A percentile compares a stretch with the other conserved stretches of the same genome.
phyloP scores from a whole-genome alignment of 2,888 invertebrate species.

The Lapara coniferarum region DNA sequence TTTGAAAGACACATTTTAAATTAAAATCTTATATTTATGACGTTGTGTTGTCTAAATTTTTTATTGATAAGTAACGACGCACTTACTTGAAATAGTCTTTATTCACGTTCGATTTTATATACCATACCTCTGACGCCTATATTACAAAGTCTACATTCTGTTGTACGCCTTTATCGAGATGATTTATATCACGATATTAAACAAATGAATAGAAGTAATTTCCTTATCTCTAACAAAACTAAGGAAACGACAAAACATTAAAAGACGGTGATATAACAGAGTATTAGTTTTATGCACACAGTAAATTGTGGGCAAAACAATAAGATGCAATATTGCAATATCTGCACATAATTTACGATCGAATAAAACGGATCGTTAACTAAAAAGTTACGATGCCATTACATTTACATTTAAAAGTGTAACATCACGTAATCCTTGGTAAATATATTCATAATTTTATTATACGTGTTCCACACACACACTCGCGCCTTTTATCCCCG shows the following conservation, averaged over 20 bases:
- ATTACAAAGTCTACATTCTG: no score
- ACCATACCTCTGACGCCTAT: no score
- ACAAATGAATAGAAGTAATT: not conserved
- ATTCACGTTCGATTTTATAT: no score
- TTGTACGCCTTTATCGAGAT: not conserved
- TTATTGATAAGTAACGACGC: no score
- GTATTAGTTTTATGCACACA: constrained; percentile 25
- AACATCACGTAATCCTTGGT: constrained; percentile 41
- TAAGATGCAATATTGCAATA: constrained; percentile 39
- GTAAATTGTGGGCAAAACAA: constrained; percentile 29
- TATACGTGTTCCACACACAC: not conserved
- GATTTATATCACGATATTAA: not conserved
- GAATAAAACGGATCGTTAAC: constrained; percentile 55
- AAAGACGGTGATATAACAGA: not conserved
- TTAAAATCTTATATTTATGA: no score
- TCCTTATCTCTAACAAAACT: not conserved
- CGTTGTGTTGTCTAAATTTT: no score
- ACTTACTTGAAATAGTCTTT: no score
- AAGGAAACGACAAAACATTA: not conserved
- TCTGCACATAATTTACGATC: constrained; percentile 49
- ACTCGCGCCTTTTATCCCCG: not conserved
- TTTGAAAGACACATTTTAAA: no score
- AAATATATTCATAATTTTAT: constrained; percentile 21
- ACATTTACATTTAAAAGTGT: constrained; percentile 44
- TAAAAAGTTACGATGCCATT: constrained; percentile 50